Conservation (phyloP, 2,113 vertebrate genomes). For the Siniperca knerii region DNA sequence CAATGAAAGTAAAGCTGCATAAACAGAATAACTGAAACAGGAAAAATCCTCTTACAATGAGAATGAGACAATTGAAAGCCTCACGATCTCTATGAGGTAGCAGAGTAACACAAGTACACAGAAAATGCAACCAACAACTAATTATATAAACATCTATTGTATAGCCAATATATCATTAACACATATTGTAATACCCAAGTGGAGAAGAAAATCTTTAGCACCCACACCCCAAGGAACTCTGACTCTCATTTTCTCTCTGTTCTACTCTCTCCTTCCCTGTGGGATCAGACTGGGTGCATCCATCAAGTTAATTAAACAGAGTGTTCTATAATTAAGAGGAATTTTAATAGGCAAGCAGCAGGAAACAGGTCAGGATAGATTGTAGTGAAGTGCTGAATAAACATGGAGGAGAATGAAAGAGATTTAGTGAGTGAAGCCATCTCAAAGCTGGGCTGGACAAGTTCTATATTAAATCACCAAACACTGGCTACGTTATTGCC, state of each 20-base stretch:
- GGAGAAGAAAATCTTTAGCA: slow-evolving; percentile 45
- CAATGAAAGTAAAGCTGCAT: slow-evolving; percentile 7
- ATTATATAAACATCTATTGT: slow-evolving; percentile 5
- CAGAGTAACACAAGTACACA: not conserved
- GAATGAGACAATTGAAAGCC: not conserved
- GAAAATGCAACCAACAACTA: not conserved
- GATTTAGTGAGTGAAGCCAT: slow-evolving; percentile 66
- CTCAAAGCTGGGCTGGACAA: slow-evolving; percentile 52
- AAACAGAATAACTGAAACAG: slow-evolving; percentile 5
- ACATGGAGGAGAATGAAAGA: slow-evolving; percentile 72
- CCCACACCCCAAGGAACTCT: slow-evolving; percentile 44
- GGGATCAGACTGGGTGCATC: slow-evolving; percentile 73
- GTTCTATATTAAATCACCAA: slow-evolving; percentile 53
- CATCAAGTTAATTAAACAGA: slow-evolving; percentile 82
- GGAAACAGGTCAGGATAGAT: slow-evolving; percentile 78
- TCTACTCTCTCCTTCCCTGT: slow-evolving; percentile 62
- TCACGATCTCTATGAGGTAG: not conserved
- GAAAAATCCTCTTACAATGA: not conserved
- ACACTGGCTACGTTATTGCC: slow-evolving; percentile 3
- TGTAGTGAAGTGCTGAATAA: slow-evolving; percentile 76
- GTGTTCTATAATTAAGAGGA: slow-evolving; percentile 82
- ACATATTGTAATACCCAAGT: slow-evolving; percentile 24
- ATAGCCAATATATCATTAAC: too few relatives aligned
- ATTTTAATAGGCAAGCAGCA: slow-evolving; percentile 79
- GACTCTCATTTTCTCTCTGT: slow-evolving; percentile 53